Evolutionary conservation across 2,113 vertebrate species (phyloP).

Genomic region (Dipodomys ordii): DNA sequence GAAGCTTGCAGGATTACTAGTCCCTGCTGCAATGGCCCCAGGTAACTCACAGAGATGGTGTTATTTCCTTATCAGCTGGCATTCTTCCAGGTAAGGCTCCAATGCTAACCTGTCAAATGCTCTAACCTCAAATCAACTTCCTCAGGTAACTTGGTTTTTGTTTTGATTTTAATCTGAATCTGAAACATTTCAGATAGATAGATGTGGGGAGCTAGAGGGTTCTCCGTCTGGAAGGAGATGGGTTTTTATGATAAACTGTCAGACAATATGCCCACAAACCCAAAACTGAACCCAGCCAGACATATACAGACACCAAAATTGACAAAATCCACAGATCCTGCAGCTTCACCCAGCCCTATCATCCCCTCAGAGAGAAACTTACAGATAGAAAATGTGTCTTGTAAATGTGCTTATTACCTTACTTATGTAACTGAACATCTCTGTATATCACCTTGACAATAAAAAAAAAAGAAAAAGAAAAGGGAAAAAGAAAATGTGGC

Average conservation of each 20-base stretch:
- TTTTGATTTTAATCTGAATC: background rate
- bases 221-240: background rate
- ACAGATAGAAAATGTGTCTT: background rate
- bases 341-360: background rate
- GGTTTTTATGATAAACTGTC: background rate
- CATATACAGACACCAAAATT: background rate
- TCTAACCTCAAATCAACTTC: background rate
- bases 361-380: background rate
- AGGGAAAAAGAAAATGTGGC: background rate
- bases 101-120: background rate
- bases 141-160: background rate
- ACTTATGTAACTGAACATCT: too few relatives aligned
- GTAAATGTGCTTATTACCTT: too few relatives aligned
- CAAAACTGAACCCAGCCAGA: background rate
- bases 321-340: background rate
- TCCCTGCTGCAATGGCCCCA: rapidly evolving
- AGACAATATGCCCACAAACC: background rate
- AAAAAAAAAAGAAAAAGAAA: too few relatives aligned
- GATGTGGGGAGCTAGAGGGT: background rate
- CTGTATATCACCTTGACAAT: too few relatives aligned
- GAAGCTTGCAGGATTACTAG: background rate
- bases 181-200: background rate
- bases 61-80: background rate
- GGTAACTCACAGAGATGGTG: background rate
- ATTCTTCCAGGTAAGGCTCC: background rate